Percentiles rank a stretch among this genome's conserved stretches.
Evolutionary conservation across 1,140 invertebrate species (phyloP).

Genomic region (Drusus annulatus): DNA sequence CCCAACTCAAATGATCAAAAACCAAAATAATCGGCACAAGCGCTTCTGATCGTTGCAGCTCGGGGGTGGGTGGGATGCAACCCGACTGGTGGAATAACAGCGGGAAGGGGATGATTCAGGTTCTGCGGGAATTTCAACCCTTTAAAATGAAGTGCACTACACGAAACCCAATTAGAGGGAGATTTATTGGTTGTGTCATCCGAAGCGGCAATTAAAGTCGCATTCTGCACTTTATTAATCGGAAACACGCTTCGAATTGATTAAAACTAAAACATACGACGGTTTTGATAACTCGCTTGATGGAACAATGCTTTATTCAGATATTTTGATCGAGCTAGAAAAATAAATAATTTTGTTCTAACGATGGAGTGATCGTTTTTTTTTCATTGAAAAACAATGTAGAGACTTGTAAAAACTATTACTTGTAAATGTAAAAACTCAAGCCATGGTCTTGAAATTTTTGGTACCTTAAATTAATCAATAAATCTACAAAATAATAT

Average conservation of each 20-base stretch:
- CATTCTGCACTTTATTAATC: constrained; percentile 27
- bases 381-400: no score
- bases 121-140: constrained; percentile 55
- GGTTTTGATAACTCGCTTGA: neutral
- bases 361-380: no score
- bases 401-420: no score
- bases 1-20: constrained; percentile 12
- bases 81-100: neutral
- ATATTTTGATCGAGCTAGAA: no score
- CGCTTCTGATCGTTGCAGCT: constrained; percentile 34
- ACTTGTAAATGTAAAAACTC: no score
- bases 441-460: no score
- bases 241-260: constrained; percentile 20
- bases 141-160: constrained; percentile 55
- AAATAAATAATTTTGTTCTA: no score
- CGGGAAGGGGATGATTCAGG: neutral
- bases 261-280: neutral
- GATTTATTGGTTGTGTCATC: constrained; percentile 53
- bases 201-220: constrained; percentile 32
- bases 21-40: constrained; percentile 43
- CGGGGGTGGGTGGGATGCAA: constrained; percentile 14
- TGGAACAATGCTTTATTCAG: no score
- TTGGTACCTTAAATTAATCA: no score
- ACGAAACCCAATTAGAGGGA: constrained; percentile 55
- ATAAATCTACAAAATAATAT: no score